Evolutionary conservation across 2,888 invertebrate species (phyloP).

Genomic region (Yponomeuta evonymella): DNA sequence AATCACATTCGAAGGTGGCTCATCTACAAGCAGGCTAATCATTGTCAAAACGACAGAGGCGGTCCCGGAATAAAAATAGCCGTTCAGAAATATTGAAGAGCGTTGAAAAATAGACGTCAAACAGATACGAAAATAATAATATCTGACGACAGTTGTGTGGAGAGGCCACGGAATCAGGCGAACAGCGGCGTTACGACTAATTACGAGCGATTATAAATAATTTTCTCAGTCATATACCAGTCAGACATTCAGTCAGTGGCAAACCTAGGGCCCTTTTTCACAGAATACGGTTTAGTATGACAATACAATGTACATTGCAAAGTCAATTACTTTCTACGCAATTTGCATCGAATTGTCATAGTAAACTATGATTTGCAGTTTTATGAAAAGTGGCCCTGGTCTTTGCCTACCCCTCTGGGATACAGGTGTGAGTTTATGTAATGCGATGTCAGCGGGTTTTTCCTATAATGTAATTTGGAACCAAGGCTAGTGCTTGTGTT

Average conservation of each 20-base stretch:
- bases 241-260: no score
- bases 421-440: no score
- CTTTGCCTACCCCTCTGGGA: no score
- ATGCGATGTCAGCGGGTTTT: no score
- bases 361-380: no score
- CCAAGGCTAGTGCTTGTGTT: no score
- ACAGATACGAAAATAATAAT: conserved; percentile 59
- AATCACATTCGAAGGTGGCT: not conserved
- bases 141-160: conserved; percentile 41
- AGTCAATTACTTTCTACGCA: no score
- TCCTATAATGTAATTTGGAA: no score
- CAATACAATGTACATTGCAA: not conserved
- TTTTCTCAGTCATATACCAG: not conserved
- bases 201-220: conserved; percentile 1
- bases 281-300: not conserved
- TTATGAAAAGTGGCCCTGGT: no score
- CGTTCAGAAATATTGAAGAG: conserved; percentile 67
- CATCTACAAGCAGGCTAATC: conserved; percentile 7
- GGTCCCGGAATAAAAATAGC: conserved; percentile 59
- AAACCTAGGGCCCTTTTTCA: not conserved
- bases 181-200: not conserved
- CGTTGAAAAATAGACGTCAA: conserved; percentile 71
- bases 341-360: no score
- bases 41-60: conserved; percentile 47
- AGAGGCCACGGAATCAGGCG: not conserved